Base-by-base conservation (phyloP, 2,797 vertebrate species). In the Paedocypris micromegethes region DNA sequence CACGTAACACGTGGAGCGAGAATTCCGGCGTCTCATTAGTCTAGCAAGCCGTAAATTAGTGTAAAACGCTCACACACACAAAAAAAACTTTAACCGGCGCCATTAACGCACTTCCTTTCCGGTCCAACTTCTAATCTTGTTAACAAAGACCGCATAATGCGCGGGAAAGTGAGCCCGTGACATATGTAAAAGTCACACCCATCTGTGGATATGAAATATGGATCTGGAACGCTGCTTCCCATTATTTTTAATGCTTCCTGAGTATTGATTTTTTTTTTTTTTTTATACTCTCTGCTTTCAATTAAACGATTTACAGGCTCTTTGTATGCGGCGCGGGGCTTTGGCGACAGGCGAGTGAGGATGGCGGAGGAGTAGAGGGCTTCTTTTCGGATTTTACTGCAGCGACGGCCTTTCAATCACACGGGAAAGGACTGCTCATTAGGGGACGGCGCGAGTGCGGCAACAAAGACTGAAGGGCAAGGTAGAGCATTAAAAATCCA, bases 261-360 rank as follows among this genome's bases (percentile, higher is more conserved):
- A 49, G 43, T 77, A 78, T 75, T 80, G 72, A 77, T 77, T 79
- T 75, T 77, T 75, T 23, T 23, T 23, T 23, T 23, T 23, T 23
- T 23, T 23, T 23, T 23, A 23, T 57, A 74, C 70, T 77, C 71
- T 64, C 66, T 59, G 70, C 75, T 71, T 76, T 79, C 79, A 78
- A 70, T 79, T 79, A 74, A 81, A 72, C 68, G 77, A 76, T 75
- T 78, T 75, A 77, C 71, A 38, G 41, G 62, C 67, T 71, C 60
- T 79, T 78, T 79, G 74, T 78, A 81, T 81, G 71, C 78, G 74
- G 72, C 66, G 73, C 77, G 75, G 58, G 74, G 43, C 70, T 75
- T 63, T 48, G 68, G 72, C 66, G 68, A 76, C 50, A 64, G 73
- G 68, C 64, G 66, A 70, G 75, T 65, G 73, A 75, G 64, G 76